Percentiles rank a stretch among this genome's conserved stretches.
Evolutionary conservation across 1,140 invertebrate genomes (phyloP).

Genomic region (Marisa cornuarietis): DNA sequence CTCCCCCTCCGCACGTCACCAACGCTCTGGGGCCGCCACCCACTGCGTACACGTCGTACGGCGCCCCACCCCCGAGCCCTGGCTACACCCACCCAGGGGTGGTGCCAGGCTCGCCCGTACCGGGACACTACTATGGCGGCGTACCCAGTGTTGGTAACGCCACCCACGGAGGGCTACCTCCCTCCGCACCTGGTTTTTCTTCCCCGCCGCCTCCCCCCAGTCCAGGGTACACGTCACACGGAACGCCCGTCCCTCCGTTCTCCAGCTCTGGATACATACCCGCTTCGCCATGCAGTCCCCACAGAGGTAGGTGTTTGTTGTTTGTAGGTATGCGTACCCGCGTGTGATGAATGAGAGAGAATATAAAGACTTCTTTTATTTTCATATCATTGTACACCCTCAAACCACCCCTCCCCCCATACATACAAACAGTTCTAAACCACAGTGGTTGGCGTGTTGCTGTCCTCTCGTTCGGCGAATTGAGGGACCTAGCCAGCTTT

Average conservation of each 20-base stretch:
- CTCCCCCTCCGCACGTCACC: conserved; percentile 48
- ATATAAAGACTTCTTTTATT: no score
- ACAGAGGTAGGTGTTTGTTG: conserved; percentile 1
- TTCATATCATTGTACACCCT: background rate
- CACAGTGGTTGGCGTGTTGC: no score
- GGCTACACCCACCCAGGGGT: background rate
- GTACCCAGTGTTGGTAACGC: background rate
- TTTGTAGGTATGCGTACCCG: no score
- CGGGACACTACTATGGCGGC: background rate
- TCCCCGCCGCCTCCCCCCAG: no score
- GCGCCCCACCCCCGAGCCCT: background rate
- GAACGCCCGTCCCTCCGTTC: background rate
- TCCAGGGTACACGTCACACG: background rate
- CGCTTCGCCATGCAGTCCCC: background rate
- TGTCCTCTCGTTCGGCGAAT: no score
- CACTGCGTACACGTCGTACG: conserved; percentile 8
- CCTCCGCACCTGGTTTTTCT: background rate
- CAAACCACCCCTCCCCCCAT: background rate
- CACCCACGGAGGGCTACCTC: background rate
- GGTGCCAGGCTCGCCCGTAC: background rate
- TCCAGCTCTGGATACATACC: conserved; percentile 2
- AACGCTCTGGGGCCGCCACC: conserved; percentile 9
- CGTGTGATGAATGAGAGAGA: no score
- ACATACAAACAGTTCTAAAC: background rate
- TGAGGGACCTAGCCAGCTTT: no score